Evolutionary conservation across 2,797 vertebrate species (phyloP).

Genomic region (Manis crassicaudata): DNA sequence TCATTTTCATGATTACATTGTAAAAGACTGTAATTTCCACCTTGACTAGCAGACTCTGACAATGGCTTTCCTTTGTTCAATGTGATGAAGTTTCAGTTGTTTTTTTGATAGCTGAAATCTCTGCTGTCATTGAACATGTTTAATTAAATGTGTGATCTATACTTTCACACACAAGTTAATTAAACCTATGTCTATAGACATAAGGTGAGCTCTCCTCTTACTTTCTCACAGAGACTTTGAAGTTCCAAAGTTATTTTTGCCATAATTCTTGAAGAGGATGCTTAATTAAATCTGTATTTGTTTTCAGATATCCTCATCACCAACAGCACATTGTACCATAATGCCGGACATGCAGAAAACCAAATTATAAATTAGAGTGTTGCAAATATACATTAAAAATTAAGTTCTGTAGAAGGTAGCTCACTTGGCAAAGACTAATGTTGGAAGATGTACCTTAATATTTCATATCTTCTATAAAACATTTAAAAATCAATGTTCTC

Average conservation of each 20-base stretch:
- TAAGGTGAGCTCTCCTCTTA: slow-evolving; percentile 9
- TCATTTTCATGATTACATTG: background rate
- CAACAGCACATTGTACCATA: background rate
- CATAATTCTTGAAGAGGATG: slow-evolving; percentile 23
- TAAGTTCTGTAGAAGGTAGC: slow-evolving; percentile 36
- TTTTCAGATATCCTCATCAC: slow-evolving; percentile 12
- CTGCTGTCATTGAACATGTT: slow-evolving; percentile 50
- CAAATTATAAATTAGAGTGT: slow-evolving; percentile 55
- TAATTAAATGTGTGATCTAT: slow-evolving; percentile 71
- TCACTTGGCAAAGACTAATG: slow-evolving; percentile 32
- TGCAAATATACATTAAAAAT: slow-evolving; percentile 54
- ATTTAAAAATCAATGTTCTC: slow-evolving; percentile 41
- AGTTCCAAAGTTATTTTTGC: slow-evolving; percentile 12
- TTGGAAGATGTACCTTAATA: slow-evolving; percentile 43
- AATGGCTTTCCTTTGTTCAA: background rate
- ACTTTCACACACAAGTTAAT: slow-evolving; percentile 65
- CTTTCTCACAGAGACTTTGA: slow-evolving; percentile 52
- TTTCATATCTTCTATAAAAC: slow-evolving; percentile 42
- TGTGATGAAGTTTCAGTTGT: slow-evolving; percentile 24
- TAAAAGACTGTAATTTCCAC: background rate
- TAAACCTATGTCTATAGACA: slow-evolving; percentile 52
- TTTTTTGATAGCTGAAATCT: slow-evolving; percentile 29
- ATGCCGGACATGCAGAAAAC: slow-evolving; percentile 36
- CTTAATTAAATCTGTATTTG: slow-evolving; percentile 61
- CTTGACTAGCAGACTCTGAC: background rate